Evolutionary conservation across 2,888 invertebrate genomes (phyloP).

Genomic region (Monochamus alternatus): DNA sequence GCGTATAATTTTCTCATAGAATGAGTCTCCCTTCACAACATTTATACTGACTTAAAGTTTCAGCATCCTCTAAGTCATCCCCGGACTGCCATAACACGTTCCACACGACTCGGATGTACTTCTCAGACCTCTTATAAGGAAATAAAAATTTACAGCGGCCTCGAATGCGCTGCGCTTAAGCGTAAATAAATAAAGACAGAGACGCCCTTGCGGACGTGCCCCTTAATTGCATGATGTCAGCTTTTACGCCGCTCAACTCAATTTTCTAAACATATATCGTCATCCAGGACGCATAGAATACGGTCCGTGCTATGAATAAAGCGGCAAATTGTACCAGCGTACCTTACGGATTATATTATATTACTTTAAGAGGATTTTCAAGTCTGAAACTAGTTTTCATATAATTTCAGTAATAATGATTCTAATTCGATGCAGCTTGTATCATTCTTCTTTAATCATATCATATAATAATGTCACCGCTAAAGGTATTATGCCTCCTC

Average conservation of each 20-base stretch:
- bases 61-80: background rate
- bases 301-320: conserved; percentile 10
- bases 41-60: too few relatives aligned
- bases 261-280: conserved; percentile 7
- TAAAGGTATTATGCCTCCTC: too few relatives aligned
- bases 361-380: too few relatives aligned
- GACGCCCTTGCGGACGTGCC: background rate
- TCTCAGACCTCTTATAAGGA: background rate
- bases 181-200: background rate
- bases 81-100: background rate
- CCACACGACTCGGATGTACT: background rate
- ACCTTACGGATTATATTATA: too few relatives aligned
- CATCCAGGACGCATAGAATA: background rate
- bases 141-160: conserved; percentile 5
- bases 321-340: background rate
- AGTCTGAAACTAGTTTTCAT: too few relatives aligned
- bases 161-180: background rate
- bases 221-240: background rate
- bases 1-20: too few relatives aligned
- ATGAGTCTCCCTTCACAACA: too few relatives aligned
- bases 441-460: too few relatives aligned
- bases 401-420: too few relatives aligned
- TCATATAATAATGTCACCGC: too few relatives aligned
- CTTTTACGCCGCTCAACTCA: conserved; percentile 7
- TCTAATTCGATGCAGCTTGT: too few relatives aligned